Evolutionary conservation across 2,113 vertebrate species (phyloP).

Genomic region (Apistogramma diplotaenia): DNA sequence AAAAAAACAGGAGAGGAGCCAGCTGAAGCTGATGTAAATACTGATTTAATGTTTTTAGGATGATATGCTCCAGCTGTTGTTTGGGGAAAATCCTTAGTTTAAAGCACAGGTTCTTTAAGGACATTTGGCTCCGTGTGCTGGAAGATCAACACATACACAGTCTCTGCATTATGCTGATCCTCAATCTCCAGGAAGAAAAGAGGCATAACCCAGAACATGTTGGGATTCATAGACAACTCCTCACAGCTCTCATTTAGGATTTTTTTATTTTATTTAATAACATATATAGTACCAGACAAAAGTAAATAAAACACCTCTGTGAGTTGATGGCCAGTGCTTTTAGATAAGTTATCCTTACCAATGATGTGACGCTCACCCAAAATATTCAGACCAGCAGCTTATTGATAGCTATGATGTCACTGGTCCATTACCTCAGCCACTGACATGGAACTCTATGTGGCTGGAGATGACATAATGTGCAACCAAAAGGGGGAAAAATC

Average conservation of each 20-base stretch:
- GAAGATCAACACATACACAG: neutral
- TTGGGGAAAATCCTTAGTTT: neutral
- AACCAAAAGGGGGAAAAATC: neutral
- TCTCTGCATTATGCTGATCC: neutral
- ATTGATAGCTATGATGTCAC: neutral
- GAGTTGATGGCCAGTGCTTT: neutral
- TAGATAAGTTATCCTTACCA: neutral
- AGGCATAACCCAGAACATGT: neutral
- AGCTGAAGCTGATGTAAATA: neutral
- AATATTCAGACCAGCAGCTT: neutral
- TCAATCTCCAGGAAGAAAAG: neutral
- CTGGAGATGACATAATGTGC: neutral
- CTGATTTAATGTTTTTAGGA: constrained; percentile 8
- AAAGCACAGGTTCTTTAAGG: constrained; percentile 6
- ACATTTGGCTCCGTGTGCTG: constrained; percentile 1
- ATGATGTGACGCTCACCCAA: neutral
- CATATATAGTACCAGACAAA: no score
- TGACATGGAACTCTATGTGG: neutral
- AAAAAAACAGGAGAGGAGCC: neutral
- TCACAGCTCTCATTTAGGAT: neutral
- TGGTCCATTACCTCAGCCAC: neutral
- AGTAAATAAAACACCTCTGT: neutral
- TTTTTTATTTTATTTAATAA: neutral
- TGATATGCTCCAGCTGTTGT: neutral
- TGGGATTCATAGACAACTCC: neutral